A percentile compares a stretch with the other conserved stretches of the same genome.
Conservation (phyloP, 2,888 invertebrate genomes). For the Diachrysia chrysitis region DNA sequence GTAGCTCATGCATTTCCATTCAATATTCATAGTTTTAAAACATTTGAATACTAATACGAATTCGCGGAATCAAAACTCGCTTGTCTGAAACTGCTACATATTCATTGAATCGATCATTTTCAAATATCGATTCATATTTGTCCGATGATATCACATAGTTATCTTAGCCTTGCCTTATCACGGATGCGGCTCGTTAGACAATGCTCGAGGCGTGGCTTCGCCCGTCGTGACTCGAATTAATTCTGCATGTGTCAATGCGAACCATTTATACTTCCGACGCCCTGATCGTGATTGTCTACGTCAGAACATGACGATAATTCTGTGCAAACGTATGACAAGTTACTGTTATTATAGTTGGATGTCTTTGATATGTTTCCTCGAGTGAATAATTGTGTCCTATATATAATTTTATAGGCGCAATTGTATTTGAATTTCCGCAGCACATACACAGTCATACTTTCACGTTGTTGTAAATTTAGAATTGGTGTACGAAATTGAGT, state of each 20-base stretch:
- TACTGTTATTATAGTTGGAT: constrained; percentile 45
- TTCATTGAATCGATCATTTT: constrained; percentile 25
- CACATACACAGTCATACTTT: neutral
- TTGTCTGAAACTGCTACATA: constrained; percentile 15
- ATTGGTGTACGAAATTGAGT: constrained; percentile 4
- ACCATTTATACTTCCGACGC: constrained; percentile 78
- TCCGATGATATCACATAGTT: constrained; percentile 73
- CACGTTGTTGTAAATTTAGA: constrained; percentile 5
- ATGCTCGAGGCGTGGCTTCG: constrained; percentile 80
- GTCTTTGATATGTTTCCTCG: constrained; percentile 53
- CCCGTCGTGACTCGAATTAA: constrained; percentile 83
- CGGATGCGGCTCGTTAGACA: constrained; percentile 80
- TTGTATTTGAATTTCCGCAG: neutral
- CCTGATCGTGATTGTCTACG: constrained; percentile 71
- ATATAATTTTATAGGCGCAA: constrained; percentile 19
- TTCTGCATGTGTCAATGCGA: constrained; percentile 83
- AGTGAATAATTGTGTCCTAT: constrained; percentile 41
- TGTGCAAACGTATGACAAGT: constrained; percentile 52
- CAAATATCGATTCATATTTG: constrained; percentile 60
- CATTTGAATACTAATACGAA: constrained; percentile 16
- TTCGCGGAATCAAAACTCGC: constrained; percentile 6
- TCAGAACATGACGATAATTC: constrained; percentile 49
- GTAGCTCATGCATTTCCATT: constrained; percentile 18
- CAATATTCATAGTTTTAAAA: constrained; percentile 21
- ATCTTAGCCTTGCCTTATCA: constrained; percentile 77